Conservation (phyloP, 2,888 invertebrate genomes). For the Galerucella pusilla region DNA sequence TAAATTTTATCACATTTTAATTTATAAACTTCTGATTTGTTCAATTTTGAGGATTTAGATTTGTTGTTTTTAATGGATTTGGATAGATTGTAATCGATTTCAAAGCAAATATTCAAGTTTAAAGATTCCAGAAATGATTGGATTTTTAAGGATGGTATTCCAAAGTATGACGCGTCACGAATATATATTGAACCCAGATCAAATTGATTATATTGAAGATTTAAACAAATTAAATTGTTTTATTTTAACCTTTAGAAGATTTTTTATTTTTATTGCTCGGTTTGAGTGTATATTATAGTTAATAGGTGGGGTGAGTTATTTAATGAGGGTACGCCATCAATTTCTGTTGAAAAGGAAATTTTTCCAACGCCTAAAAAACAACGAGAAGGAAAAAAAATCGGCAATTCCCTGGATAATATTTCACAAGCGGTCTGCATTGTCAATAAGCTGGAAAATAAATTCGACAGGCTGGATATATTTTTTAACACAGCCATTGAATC, state of each 20-base stretch:
- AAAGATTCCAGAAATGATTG: too few relatives aligned
- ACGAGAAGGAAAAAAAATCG: conserved; percentile 6
- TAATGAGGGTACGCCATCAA: conserved; percentile 6
- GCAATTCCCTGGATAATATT: conserved; percentile 37
- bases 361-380: conserved; percentile 2
- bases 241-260: not conserved
- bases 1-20: too few relatives aligned
- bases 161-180: too few relatives aligned
- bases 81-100: too few relatives aligned
- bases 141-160: too few relatives aligned
- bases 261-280: not conserved
- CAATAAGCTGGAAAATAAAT: conserved; percentile 46
- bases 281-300: not conserved
- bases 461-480: conserved; percentile 47
- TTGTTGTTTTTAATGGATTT: too few relatives aligned
- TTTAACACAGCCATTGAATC: conserved; percentile 46
- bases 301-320: not conserved
- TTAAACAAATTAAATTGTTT: not conserved
- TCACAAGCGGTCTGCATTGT: conserved; percentile 44
- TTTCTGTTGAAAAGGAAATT: conserved; percentile 8
- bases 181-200: too few relatives aligned
- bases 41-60: too few relatives aligned
- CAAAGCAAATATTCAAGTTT: too few relatives aligned
- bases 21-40: too few relatives aligned
- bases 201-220: too few relatives aligned